These are phyloP conservation scores for Aldrovandia affinis DNA, from an alignment of 2,797 vertebrate genomes.

Conservation along the genomic window DNA sequence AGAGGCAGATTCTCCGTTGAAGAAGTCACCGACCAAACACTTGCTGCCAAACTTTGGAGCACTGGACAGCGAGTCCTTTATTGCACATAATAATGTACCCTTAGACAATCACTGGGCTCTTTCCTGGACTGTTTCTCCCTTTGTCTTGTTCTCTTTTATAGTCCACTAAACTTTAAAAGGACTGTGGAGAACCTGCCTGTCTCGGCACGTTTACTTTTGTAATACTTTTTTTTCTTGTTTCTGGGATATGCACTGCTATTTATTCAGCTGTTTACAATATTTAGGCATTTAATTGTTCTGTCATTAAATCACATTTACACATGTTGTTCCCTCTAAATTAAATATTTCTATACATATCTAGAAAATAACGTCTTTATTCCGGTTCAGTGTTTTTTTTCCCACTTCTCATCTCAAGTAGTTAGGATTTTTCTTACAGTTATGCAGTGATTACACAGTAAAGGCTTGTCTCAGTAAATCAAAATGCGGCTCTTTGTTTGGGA, in stretches of 20 bases:
- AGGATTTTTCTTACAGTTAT: no score
- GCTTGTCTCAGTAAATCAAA: not conserved
- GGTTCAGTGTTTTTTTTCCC: no score
- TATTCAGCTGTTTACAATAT: not conserved
- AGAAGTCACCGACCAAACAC: no score
- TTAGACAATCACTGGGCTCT: not conserved
- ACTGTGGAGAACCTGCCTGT: not conserved
- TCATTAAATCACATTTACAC: not conserved
- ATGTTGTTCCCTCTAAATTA: not conserved
- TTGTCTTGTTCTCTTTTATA: not conserved
- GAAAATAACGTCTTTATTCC: no score
- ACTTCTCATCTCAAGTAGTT: no score
- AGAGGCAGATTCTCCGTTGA: no score
- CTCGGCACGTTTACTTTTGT: not conserved
- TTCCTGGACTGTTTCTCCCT: no score
- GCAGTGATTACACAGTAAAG: no score
- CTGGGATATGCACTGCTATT: not conserved
- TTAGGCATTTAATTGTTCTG: not conserved
- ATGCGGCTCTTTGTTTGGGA: no score
- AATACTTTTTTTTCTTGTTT: not conserved
- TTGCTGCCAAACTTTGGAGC: no score
- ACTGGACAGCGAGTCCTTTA: no score
- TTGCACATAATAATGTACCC: no score
- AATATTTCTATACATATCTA: not conserved
- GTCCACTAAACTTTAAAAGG: not conserved